Conservation (phyloP, 2,888 invertebrate species). For the Sinopyrophorus schimmeli region DNA sequence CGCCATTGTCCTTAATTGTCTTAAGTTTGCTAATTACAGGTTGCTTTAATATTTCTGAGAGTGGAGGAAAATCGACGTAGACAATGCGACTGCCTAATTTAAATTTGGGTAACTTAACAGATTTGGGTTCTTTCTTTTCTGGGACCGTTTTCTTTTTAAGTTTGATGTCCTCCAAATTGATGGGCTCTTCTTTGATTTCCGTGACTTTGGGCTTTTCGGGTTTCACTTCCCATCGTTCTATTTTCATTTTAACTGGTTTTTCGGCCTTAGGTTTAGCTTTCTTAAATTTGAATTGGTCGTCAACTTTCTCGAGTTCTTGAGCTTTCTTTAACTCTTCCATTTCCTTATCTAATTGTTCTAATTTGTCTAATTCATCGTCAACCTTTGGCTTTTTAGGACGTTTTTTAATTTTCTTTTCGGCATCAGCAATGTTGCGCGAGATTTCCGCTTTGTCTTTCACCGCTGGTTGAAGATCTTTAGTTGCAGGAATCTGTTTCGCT, state of each 20-base stretch:
- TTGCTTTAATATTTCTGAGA: constrained; percentile 41
- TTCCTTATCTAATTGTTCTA: constrained; percentile 57
- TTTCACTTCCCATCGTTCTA: constrained; percentile 56
- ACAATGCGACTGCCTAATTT: constrained; percentile 56
- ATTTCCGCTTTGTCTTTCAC: constrained; percentile 53
- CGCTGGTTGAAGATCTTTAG: constrained; percentile 48
- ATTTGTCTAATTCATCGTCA: constrained; percentile 49
- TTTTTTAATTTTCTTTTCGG: constrained; percentile 51
- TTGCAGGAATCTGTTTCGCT: constrained; percentile 46
- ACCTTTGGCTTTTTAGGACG: constrained; percentile 46
- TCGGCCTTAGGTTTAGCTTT: constrained; percentile 40
- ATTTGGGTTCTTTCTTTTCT: constrained; percentile 49
- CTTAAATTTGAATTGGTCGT: constrained; percentile 49
- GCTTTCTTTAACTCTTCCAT: constrained; percentile 51
- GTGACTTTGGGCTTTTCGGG: constrained; percentile 35
- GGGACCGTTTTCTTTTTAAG: constrained; percentile 61
- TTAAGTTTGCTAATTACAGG: constrained; percentile 50
- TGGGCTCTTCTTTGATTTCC: constrained; percentile 59
- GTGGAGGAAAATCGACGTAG: constrained; percentile 67
- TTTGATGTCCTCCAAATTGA: constrained; percentile 66
- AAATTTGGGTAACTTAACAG: constrained; percentile 55
- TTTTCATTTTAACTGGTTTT: constrained; percentile 50
- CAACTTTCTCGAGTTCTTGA: constrained; percentile 51
- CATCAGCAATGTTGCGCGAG: constrained; percentile 58
- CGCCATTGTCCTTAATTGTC: constrained; percentile 65